Conservation (phyloP, 1,140 invertebrate species). For the Drosophila leontia region DNA sequence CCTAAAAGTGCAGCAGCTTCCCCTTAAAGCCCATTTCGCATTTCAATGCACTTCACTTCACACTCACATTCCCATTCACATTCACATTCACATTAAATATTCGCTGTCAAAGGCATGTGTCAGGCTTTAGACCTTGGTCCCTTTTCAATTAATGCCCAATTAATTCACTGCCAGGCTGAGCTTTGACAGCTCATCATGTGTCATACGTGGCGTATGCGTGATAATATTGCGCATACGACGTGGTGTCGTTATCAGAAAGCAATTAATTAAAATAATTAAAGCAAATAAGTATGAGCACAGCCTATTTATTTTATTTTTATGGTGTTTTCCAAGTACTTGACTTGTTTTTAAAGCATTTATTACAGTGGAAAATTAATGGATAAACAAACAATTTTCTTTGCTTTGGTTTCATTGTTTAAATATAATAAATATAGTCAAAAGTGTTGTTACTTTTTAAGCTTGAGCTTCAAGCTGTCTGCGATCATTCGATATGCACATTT, state of each 20-base stretch:
- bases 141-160: constrained; percentile 38
- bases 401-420: neutral
- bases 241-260: neutral
- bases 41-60: constrained; percentile 36
- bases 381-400: neutral
- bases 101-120: constrained; percentile 14
- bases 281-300: neutral
- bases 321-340: neutral
- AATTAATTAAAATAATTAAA: constrained; percentile 2
- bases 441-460: neutral
- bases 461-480: neutral
- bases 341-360: neutral
- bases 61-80: neutral
- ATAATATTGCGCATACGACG: constrained; percentile 36
- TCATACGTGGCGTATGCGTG: constrained; percentile 40
- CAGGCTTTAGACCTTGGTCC: neutral
- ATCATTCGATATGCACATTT: constrained; percentile 35
- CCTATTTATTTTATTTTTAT: neutral
- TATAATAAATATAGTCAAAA: neutral
- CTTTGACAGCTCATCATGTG: constrained; percentile 23
- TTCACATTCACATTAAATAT: constrained; percentile 36
- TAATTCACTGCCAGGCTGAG: constrained; percentile 20
- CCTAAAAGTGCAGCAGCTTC: neutral
- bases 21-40: constrained; percentile 48
- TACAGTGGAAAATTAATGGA: neutral